Base-by-base conservation (phyloP, 2,113 vertebrate species). In the Rhinoderma darwinii region DNA sequence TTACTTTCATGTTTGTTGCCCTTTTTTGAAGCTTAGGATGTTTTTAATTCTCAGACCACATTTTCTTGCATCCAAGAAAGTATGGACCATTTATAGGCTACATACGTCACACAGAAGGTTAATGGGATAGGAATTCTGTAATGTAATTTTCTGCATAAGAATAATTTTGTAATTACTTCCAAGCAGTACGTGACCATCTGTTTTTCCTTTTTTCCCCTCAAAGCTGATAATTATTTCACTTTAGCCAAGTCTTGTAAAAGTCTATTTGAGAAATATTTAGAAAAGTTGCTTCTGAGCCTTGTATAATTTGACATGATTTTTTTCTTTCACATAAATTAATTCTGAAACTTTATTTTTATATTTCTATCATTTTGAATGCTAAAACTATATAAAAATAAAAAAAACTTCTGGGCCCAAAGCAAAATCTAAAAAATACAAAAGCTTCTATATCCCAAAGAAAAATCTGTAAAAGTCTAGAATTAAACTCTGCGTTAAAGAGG, bases 191-290 rank as follows among this genome's bases (percentile, higher is more conserved):
- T 50, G 41, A 41, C 39, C 72, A 75, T 75, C 39, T 75, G 74
- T 32, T 76, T 50, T 50, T 50, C 39, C 43, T 18, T 44, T 8
- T 27, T 15, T 27, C 20, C 32, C 14, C 9, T 50, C 74, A 8
- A 22, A 76, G 27, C 74, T 76, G n/a, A 15, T 74, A 74, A 50
- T 76, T 44, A 50, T 76, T 76, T 76, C 14, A 47, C 11, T 75
- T 44, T 44, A 30, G 25, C 27, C 72, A 75, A n/a, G 72, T 41
- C 11, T 44, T 75, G 3, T 66, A 15, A 30, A 66, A 30, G 2
- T 66, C 3, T 66, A 14, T 17, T 15, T 66, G n/a, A 32, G 3
- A 2, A 27, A 43, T 41, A 74, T 39, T 25, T 74, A 11, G 22
- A 17, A 74, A 20, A n/a, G 37, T 43, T 43, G 37, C 68, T 15